phyloP scores from a whole-genome alignment of 1,140 invertebrate genomes.

The Hyles vespertilio region DNA sequence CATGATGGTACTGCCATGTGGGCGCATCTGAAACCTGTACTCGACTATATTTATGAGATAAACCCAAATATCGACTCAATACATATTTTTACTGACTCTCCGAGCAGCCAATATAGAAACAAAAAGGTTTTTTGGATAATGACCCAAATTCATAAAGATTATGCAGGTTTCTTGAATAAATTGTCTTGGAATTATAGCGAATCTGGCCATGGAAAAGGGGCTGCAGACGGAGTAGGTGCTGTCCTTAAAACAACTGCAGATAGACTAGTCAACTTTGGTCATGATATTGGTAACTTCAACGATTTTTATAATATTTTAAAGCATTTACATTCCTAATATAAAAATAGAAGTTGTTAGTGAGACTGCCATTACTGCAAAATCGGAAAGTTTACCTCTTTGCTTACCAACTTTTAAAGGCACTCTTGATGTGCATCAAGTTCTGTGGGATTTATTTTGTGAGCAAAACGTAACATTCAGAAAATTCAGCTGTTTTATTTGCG shows the following conservation, averaged over 20 bases:
- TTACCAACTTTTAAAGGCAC: constrained; percentile 1
- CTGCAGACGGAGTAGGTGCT: constrained; percentile 18
- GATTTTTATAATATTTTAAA: neutral
- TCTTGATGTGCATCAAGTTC: neutral
- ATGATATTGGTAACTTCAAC: constrained; percentile 2
- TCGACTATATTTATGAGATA: constrained; percentile 8
- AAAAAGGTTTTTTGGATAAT: constrained; percentile 17
- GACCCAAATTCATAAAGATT: constrained; percentile 3
- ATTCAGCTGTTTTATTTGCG: too few relatives aligned
- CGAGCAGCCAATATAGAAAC: constrained; percentile 14
- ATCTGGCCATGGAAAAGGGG: constrained; percentile 19
- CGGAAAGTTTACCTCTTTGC: neutral
- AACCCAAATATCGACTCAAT: constrained; percentile 4
- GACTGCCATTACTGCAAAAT: neutral
- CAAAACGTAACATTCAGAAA: too few relatives aligned
- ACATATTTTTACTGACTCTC: constrained; percentile 14
- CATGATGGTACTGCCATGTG: constrained; percentile 17
- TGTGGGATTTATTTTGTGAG: neutral
- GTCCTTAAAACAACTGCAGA: constrained; percentile 13
- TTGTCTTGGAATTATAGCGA: constrained; percentile 16
- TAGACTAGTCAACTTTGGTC: neutral
- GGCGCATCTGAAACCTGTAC: constrained; percentile 15
- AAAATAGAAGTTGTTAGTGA: neutral
- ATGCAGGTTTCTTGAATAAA: neutral
- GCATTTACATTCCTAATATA: neutral